Percentiles rank a stretch among this genome's conserved stretches.
Evolutionary conservation across 2,888 invertebrate genomes (phyloP).

Genomic region (Dione vanillae): DNA sequence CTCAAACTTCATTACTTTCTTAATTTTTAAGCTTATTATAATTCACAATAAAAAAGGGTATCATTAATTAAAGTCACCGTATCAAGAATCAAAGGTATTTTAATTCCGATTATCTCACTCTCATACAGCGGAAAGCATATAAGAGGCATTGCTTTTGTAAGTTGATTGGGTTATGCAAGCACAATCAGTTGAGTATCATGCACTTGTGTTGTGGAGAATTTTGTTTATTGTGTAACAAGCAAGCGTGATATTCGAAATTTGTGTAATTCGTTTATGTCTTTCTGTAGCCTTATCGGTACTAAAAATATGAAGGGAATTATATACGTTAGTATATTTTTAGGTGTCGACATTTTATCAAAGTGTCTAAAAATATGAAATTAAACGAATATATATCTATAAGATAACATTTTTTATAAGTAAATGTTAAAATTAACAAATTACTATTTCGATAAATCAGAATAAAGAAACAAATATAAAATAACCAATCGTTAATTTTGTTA

Average conservation of each 20-base stretch:
- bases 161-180: slow-evolving; percentile 64
- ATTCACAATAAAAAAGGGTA: slow-evolving; percentile 21
- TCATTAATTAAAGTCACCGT: slow-evolving; percentile 18
- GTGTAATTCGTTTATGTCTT: not conserved
- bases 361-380: too few relatives aligned
- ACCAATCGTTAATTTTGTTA: not conserved
- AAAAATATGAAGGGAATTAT: not conserved
- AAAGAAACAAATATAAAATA: too few relatives aligned
- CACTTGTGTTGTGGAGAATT: slow-evolving; percentile 65
- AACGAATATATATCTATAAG: too few relatives aligned
- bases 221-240: slow-evolving; percentile 66
- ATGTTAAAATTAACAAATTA: too few relatives aligned
- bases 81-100: slow-evolving; percentile 20
- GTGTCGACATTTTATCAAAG: too few relatives aligned
- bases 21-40: slow-evolving; percentile 18
- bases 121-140: slow-evolving; percentile 43
- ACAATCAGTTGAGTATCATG: slow-evolving; percentile 56
- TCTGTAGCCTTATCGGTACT: not conserved
- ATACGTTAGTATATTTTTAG: not conserved
- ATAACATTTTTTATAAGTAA: too few relatives aligned
- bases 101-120: slow-evolving; percentile 29
- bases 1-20: not conserved
- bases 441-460: too few relatives aligned
- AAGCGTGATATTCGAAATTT: slow-evolving; percentile 10
- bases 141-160: slow-evolving; percentile 57